phyloP scores from a whole-genome alignment of 2,113 vertebrate genomes.

The Gymnarchus niloticus region DNA sequence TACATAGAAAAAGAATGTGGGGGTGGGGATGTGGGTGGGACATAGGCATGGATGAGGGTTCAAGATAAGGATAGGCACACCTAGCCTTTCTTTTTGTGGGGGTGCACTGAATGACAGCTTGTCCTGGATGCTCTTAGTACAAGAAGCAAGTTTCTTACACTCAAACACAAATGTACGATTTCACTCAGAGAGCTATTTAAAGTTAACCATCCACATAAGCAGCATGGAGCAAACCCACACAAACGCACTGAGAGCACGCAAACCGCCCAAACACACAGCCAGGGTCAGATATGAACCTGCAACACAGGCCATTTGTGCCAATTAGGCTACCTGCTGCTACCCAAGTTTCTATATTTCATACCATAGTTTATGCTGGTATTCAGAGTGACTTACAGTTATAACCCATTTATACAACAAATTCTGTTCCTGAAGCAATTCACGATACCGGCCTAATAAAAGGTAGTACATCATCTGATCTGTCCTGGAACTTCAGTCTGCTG shows the following conservation, averaged over 20 bases:
- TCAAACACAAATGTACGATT: neutral
- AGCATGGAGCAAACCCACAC: neutral
- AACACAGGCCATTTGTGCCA: neutral
- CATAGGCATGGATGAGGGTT: too few relatives aligned
- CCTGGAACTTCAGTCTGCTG: neutral
- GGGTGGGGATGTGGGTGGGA: too few relatives aligned
- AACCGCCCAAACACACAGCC: neutral
- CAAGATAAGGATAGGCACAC: too few relatives aligned
- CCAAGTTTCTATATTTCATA: neutral
- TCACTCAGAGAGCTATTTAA: neutral
- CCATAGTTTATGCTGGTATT: neutral
- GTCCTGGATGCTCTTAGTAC: neutral
- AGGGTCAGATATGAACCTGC: neutral
- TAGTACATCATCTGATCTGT: neutral
- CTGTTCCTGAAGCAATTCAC: neutral
- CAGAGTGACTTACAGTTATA: neutral
- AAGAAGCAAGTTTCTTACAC: conserved; percentile 3
- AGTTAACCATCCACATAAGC: neutral
- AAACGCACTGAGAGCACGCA: neutral
- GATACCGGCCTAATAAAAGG: neutral
- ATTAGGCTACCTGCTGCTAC: neutral
- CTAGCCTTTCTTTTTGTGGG: too few relatives aligned
- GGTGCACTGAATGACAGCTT: neutral
- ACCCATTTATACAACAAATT: neutral
- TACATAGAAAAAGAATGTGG: neutral